Conservation (phyloP, 2,113 vertebrate species). For the Synchiropus splendidus region DNA sequence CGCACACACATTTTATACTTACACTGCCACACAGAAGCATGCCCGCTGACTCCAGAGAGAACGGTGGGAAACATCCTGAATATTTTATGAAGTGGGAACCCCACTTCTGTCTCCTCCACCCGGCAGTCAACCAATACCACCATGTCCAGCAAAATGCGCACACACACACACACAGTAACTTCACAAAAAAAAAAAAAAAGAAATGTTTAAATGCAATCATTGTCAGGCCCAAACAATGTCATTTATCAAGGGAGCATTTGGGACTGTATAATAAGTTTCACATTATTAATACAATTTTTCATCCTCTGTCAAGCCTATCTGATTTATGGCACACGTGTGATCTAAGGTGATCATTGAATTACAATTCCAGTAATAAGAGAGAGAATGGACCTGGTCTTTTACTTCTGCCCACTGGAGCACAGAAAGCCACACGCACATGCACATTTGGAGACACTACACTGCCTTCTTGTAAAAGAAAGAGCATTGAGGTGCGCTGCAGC, state of each 20-base stretch:
- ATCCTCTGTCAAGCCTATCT: conserved; percentile 95
- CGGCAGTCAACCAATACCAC: conserved; percentile 18
- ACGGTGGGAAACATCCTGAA: conserved; percentile 83
- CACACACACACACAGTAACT: conserved; percentile 33
- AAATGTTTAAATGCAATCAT: conserved; percentile 99
- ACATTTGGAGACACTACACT: conserved; percentile 10
- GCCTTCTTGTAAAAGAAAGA: no score
- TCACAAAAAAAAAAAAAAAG: conserved; percentile 87
- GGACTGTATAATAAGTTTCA: conserved; percentile 99
- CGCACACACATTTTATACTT: conserved; percentile 48
- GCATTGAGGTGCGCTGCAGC: no score
- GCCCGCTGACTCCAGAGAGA: conserved; percentile 76
- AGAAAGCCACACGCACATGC: conserved; percentile 3
- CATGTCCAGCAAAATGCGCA: conserved; percentile 35
- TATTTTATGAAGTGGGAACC: conserved; percentile 80
- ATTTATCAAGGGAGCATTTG: conserved; percentile 99
- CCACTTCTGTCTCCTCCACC: conserved; percentile 55
- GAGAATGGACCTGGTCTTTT: conserved; percentile 63
- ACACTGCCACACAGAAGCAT: conserved; percentile 39
- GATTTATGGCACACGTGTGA: conserved; percentile 98
- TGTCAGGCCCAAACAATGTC: conserved; percentile 99
- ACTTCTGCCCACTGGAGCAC: conserved; percentile 54
- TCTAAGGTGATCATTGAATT: conserved; percentile 99
- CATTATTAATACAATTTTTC: conserved; percentile 99
- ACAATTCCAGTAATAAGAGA: conserved; percentile 95